Conservation (phyloP, 2,797 vertebrate genomes). For the Melanotaenia pygmaea region DNA sequence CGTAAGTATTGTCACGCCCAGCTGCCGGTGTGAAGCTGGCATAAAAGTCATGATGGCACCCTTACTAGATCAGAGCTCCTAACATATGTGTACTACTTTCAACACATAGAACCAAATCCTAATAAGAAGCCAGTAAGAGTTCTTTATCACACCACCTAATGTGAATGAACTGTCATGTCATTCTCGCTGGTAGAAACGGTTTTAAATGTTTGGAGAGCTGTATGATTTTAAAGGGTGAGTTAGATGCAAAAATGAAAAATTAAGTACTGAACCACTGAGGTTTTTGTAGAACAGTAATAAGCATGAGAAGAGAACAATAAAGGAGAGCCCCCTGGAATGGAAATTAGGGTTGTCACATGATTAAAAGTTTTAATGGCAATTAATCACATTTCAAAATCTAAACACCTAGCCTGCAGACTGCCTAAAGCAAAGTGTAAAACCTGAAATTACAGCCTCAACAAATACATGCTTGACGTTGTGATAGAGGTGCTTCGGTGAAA, state of each 20-base stretch:
- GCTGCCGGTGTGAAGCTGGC: not conserved
- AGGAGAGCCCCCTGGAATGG: not conserved
- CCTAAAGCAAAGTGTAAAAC: not conserved
- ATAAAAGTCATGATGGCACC: not conserved
- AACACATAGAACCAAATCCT: not conserved
- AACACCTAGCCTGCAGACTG: not conserved
- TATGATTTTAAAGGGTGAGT: not conserved
- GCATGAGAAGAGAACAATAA: not conserved
- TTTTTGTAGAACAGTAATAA: not conserved
- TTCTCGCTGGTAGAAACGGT: not conserved
- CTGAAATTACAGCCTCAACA: not conserved
- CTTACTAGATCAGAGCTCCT: not conserved
- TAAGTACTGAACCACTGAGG: not conserved
- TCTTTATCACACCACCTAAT: not conserved
- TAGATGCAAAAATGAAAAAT: not conserved
- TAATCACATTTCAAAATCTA: not conserved
- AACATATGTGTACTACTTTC: not conserved
- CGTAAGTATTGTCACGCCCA: not conserved
- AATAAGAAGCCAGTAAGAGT: not conserved
- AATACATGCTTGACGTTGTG: not conserved
- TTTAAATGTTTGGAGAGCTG: not conserved
- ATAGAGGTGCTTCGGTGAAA: no score
- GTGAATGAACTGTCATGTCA: not conserved
- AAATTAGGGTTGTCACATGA: not conserved
- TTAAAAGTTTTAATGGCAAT: not conserved